A percentile compares a stretch with the other conserved stretches of the same genome.
These are phyloP conservation scores for Pristionchus japonicus DNA, from an alignment of 2,888 invertebrate species.

Conservation along the genomic window DNA sequence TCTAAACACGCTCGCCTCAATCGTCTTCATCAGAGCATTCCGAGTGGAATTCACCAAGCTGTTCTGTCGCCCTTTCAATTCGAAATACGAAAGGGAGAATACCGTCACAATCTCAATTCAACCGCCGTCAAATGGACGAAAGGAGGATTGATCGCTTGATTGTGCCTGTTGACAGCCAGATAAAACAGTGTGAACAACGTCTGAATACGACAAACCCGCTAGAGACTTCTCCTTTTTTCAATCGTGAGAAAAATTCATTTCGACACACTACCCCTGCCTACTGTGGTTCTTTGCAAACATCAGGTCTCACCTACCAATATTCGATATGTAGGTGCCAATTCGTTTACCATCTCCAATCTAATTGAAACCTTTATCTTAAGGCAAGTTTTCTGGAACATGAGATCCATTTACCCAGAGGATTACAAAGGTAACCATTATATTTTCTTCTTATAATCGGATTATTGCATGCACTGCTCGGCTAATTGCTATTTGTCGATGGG, in stretches of 20 bases:
- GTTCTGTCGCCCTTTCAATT: not conserved
- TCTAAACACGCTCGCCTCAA: slow-evolving; percentile 12
- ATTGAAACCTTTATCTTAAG: not conserved
- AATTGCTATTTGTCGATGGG: not conserved
- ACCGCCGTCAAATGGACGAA: not conserved
- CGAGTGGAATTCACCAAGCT: not conserved
- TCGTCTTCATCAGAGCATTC: slow-evolving; percentile 4
- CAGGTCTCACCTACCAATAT: too few species aligned
- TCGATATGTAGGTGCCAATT: too few species aligned
- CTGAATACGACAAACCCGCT: not conserved
- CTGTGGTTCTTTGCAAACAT: not conserved
- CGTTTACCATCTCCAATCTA: too few species aligned
- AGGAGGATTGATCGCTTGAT: not conserved
- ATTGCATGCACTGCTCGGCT: not conserved
- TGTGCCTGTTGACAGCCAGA: not conserved
- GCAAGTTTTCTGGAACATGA: not conserved
- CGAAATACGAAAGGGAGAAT: not conserved
- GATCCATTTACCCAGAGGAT: not conserved
- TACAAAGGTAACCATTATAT: not conserved
- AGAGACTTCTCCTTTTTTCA: not conserved
- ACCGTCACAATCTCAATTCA: not conserved
- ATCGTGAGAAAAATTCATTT: not conserved
- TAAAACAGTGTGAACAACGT: not conserved
- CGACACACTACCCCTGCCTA: not conserved
- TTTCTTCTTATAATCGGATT: not conserved